These are phyloP conservation scores for Leptobrachium leishanense DNA, from an alignment of 2,113 vertebrate genomes.

Conservation along the genomic window DNA sequence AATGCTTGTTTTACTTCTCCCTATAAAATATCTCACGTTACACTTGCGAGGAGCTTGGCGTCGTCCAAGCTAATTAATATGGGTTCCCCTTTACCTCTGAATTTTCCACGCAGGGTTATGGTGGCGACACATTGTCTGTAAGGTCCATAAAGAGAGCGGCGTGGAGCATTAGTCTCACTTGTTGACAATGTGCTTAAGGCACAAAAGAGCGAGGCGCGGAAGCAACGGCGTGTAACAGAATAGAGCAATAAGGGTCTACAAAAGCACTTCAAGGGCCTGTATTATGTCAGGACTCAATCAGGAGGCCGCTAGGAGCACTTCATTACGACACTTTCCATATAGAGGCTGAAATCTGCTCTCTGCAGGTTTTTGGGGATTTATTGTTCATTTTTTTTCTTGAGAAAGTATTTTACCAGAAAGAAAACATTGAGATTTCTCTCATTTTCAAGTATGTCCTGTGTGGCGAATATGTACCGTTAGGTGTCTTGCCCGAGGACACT, in stretches of 20 bases:
- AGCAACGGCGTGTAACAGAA: constrained; percentile 49
- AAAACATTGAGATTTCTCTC: too few species aligned
- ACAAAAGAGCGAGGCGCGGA: constrained; percentile 51
- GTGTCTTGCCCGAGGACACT: too few species aligned
- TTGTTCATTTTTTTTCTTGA: too few species aligned
- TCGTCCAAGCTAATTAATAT: constrained; percentile 64
- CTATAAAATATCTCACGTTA: constrained; percentile 65
- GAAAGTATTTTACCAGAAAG: too few species aligned
- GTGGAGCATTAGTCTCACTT: constrained; percentile 57
- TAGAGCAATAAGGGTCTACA: constrained; percentile 41
- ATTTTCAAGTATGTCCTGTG: too few species aligned
- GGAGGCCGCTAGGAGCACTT: constrained; percentile 64
- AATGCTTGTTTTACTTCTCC: constrained; percentile 62
- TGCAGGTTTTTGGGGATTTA: constrained; percentile 36
- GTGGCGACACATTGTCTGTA: constrained; percentile 76
- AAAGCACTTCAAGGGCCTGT: constrained; percentile 60
- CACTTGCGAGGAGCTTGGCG: constrained; percentile 61
- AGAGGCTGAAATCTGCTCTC: constrained; percentile 59
- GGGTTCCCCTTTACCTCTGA: constrained; percentile 70
- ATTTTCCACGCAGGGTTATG: constrained; percentile 79
- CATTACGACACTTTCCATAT: constrained; percentile 63
- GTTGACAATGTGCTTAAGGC: constrained; percentile 55
- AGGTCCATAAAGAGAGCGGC: constrained; percentile 56
- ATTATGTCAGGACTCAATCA: constrained; percentile 67
- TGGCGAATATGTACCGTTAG: too few species aligned